Evolutionary conservation across 2,113 vertebrate species (phyloP).

Genomic region (Tenrec ecaudatus): DNA sequence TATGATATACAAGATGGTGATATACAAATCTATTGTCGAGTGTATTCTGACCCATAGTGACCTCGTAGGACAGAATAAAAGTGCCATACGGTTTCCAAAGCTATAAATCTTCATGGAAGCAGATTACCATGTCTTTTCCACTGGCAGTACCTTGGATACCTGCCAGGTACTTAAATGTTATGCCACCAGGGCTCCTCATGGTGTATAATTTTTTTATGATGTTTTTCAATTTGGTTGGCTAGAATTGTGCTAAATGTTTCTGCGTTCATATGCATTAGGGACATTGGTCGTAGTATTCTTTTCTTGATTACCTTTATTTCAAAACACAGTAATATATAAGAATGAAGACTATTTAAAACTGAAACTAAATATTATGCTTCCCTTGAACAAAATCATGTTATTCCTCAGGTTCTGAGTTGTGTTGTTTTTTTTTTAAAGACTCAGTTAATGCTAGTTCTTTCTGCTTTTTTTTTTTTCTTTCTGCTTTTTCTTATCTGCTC

Average conservation of each 20-base stretch:
- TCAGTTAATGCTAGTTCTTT: slow-evolving; percentile 21
- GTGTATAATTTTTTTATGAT: background rate
- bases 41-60: background rate
- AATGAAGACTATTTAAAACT: slow-evolving; percentile 38
- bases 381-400: slow-evolving; percentile 33
- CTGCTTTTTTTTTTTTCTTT: slow-evolving; percentile 15
- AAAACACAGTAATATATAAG: slow-evolving; percentile 18
- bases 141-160: background rate
- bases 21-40: background rate
- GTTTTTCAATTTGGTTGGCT: background rate
- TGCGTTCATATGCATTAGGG: background rate
- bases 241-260: background rate
- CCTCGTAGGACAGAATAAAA: no score
- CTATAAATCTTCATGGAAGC: background rate
- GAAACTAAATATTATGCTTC: slow-evolving; percentile 29
- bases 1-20: background rate
- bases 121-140: background rate
- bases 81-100: background rate
- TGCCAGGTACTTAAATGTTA: background rate
- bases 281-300: background rate
- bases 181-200: background rate
- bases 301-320: slow-evolving; percentile 38
- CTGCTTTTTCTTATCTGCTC: background rate
- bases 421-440: slow-evolving; percentile 40
- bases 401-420: slow-evolving; percentile 1